Evolutionary conservation across 2,888 invertebrate genomes (phyloP), one percentile per base, ranked within the genome.

Genomic region (Megaustenia siamemsis): DNA sequence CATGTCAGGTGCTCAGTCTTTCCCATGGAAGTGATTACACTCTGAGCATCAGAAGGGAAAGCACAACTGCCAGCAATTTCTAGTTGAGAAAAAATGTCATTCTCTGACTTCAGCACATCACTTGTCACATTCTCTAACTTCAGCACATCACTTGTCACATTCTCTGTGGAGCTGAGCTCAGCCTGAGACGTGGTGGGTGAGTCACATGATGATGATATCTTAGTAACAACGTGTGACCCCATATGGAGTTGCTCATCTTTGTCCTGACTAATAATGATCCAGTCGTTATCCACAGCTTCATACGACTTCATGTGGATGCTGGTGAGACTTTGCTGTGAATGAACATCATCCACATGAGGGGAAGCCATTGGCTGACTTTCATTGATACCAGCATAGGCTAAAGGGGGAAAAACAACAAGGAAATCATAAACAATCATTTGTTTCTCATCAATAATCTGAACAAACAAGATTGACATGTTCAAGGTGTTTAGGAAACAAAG

Each of bases 381-480:
- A 38, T 80, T 73, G 53, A 83, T 77, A 24, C 83, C 83, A 38
- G 83, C 83, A 68, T 83, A 83, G 12, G 83, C 83, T 83, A 40
- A 0, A 24, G 40, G 24, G 28, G 28, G 45, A 76, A 76, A 49
- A 2, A 18, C 45, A 28, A 71, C 10, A 24, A 71, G 15, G 40
- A 60, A 60, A 60, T 12, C 5, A 21, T 21, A 21, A 21, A 21
- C 6, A 21, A 21, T 60, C 60, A 60, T 24, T n/a, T 21, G 24
- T 60, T 5, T 21, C n/a, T n/a, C n/a, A n/a, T n/a, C n/a, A n/a
- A n/a, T n/a, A n/a, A n/a, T n/a, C n/a, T n/a, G n/a, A n/a, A n/a
- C n/a, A n/a, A n/a, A n/a, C n/a, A n/a, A n/a, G n/a, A n/a, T n/a
- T n/a, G n/a, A n/a, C n/a, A n/a, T n/a, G n/a, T n/a, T n/a, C n/a